Percentiles rank a stretch among this genome's conserved stretches.
Evolutionary conservation across 1,140 invertebrate species (phyloP).

Genomic region (Oryctes rhinoceros): DNA sequence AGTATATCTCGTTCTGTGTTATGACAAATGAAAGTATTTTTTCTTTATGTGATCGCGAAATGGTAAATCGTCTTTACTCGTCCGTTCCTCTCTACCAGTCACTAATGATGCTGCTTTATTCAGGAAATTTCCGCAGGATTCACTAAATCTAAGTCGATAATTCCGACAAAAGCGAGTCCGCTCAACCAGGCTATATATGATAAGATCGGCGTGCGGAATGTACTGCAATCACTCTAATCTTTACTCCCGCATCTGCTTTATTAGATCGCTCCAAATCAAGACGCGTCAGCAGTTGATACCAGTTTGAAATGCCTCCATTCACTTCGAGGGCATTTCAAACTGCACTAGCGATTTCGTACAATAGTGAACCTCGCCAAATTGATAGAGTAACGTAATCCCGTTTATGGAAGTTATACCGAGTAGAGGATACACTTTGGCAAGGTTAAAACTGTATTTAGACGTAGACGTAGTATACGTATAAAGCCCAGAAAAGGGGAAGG

Average conservation of each 20-base stretch:
- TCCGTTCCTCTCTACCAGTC: not conserved
- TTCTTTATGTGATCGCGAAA: not conserved
- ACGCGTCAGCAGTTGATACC: slow-evolving; percentile 1
- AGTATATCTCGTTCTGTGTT: too few species aligned
- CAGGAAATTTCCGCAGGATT: slow-evolving; percentile 33
- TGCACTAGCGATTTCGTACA: not conserved
- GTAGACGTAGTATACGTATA: too few species aligned
- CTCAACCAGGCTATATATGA: slow-evolving; percentile 43
- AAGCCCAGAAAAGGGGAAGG: not conserved
- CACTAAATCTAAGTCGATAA: slow-evolving; percentile 48
- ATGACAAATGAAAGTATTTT: not conserved
- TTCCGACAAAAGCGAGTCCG: slow-evolving; percentile 44
- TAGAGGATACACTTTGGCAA: too few species aligned
- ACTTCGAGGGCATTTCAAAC: not conserved
- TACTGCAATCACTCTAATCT: slow-evolving; percentile 49
- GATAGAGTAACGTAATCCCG: not conserved
- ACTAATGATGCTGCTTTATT: not conserved
- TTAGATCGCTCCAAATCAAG: slow-evolving; percentile 47
- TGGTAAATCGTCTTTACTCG: not conserved
- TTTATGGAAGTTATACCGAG: not conserved
- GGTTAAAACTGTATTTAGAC: not conserved
- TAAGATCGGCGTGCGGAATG: slow-evolving; percentile 49
- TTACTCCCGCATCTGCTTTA: slow-evolving; percentile 49
- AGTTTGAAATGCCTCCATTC: not conserved
- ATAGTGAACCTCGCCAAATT: not conserved